Percentiles rank a stretch among this genome's conserved stretches.
Conservation (phyloP, 2,797 vertebrate genomes). For the Enteromius argenteus region DNA sequence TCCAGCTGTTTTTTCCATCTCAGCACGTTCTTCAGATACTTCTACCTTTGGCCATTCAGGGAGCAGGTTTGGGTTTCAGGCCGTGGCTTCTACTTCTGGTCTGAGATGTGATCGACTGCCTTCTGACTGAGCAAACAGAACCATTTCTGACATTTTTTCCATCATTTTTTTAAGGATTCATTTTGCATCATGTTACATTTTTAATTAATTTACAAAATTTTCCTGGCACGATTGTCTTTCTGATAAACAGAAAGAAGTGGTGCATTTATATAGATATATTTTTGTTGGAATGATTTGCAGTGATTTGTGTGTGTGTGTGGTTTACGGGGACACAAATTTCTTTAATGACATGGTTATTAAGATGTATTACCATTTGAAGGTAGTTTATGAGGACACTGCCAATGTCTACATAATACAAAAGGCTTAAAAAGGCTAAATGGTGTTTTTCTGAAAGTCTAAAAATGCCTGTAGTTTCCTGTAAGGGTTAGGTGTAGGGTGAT, state of each 20-base stretch:
- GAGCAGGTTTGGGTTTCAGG: constrained; percentile 60
- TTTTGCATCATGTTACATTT: neutral
- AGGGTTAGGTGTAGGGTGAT: too few species aligned
- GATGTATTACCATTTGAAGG: too few species aligned
- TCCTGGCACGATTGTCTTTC: neutral
- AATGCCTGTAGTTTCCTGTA: too few species aligned
- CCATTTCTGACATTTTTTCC: neutral
- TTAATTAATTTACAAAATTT: neutral
- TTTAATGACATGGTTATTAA: too few species aligned
- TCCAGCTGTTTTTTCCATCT: constrained; percentile 81
- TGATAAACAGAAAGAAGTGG: neutral
- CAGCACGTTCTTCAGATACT: constrained; percentile 79
- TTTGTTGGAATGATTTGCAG: neutral
- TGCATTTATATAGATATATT: neutral
- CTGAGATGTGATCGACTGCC: constrained; percentile 62
- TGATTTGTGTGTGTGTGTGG: neutral
- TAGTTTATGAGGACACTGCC: too few species aligned
- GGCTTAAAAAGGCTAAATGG: too few species aligned
- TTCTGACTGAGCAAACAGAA: constrained; percentile 40
- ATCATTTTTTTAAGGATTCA: neutral
- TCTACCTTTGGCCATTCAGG: constrained; percentile 51
- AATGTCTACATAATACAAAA: too few species aligned
- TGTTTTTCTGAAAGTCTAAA: too few species aligned
- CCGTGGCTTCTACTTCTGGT: constrained; percentile 32
- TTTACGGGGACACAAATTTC: too few species aligned